These are phyloP conservation scores for Cantharis flavilabris DNA, from an alignment of 2,888 invertebrate species.

Conservation along the genomic window DNA sequence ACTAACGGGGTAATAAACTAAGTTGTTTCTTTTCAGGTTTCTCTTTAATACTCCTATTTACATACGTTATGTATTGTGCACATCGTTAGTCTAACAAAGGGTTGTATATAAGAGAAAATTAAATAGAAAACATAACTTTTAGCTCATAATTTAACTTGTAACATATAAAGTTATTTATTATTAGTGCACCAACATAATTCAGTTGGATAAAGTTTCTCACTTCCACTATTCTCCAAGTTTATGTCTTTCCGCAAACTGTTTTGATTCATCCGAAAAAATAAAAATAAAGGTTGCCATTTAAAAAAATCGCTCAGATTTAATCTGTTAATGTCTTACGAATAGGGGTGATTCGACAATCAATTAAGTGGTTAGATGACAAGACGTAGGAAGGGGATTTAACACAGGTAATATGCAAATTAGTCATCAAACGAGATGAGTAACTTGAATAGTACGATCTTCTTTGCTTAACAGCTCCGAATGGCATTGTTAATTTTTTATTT, in stretches of 20 bases:
- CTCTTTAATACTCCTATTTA: conserved; percentile 41
- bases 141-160: conserved; percentile 2
- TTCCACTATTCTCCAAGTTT: background rate
- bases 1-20: conserved; percentile 39
- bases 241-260: background rate
- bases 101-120: conserved; percentile 6
- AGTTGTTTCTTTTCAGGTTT: conserved; percentile 37
- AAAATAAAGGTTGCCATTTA: background rate
- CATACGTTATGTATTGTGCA: conserved; percentile 36
- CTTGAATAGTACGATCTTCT: conserved; percentile 4
- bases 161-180: background rate
- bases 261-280: background rate
- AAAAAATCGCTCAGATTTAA: background rate
- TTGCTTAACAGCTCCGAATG: conserved; percentile 3
- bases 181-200: background rate
- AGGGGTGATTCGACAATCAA: background rate
- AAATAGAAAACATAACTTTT: conserved; percentile 2
- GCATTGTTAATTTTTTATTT: conserved; percentile 22
- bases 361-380: background rate
- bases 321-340: background rate
- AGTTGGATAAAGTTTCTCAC: background rate
- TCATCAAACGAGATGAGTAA: conserved; percentile 15
- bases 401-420: conserved; percentile 19
- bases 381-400: background rate
- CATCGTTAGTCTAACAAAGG: conserved; percentile 18